phyloP scores from a whole-genome alignment of 2,888 invertebrate species.

The Julus scandinavius region DNA sequence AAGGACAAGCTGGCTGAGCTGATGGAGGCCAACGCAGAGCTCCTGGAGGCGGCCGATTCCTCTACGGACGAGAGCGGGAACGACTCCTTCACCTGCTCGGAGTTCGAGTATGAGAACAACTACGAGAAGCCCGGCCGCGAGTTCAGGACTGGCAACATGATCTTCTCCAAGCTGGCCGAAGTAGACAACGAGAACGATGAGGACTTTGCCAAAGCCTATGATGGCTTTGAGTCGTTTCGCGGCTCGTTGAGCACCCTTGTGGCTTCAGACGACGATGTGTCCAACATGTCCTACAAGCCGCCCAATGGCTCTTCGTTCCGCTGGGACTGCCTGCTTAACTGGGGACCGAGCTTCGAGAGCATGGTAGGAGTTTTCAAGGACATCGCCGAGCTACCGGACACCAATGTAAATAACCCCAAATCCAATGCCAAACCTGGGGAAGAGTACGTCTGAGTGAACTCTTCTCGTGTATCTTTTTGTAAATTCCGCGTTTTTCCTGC shows the following conservation, averaged over 20 bases:
- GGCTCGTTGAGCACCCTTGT: slow-evolving; percentile 93
- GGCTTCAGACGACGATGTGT: slow-evolving; percentile 91
- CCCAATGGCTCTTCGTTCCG: slow-evolving; percentile 78
- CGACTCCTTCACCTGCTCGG: slow-evolving; percentile 97
- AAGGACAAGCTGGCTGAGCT: slow-evolving; percentile 63
- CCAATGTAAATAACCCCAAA: slow-evolving; percentile 55
- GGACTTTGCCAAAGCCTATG: slow-evolving; percentile 72
- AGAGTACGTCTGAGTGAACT: slow-evolving; percentile 78
- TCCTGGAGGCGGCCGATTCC: slow-evolving; percentile 62
- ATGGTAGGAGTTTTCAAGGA: slow-evolving; percentile 96
- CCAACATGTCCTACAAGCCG: slow-evolving; percentile 84
- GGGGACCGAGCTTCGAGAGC: slow-evolving; percentile 96
- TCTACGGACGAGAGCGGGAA: slow-evolving; percentile 87
- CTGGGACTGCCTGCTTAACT: slow-evolving; percentile 94
- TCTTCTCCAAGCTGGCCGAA: slow-evolving; percentile 69
- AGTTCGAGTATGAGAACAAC: slow-evolving; percentile 95
- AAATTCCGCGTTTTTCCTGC: background rate
- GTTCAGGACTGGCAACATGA: slow-evolving; percentile 69
- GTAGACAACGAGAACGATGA: slow-evolving; percentile 63
- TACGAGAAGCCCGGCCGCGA: slow-evolving; percentile 65
- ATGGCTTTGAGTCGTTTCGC: slow-evolving; percentile 92
- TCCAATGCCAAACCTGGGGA: slow-evolving; percentile 74
- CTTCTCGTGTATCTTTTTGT: background rate
- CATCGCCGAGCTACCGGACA: slow-evolving; percentile 91
- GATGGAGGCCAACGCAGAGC: slow-evolving; percentile 64